Evolutionary conservation across 2,113 vertebrate species (phyloP), one percentile per base, ranked within the genome.

Genomic region (Colossoma macropomum): DNA sequence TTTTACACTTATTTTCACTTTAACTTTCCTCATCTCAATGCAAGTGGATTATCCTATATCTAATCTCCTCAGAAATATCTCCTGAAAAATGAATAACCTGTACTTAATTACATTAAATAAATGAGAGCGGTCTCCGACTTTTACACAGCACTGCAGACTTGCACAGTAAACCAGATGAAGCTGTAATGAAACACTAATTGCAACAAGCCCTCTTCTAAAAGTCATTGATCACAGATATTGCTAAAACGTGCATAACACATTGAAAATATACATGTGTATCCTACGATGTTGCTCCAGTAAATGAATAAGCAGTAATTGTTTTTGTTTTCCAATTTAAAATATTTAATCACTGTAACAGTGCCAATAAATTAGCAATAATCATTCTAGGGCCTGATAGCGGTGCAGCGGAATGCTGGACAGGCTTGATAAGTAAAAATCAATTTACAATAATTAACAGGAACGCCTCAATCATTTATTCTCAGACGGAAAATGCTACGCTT

Each of bases 381-480:
- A 79, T 75, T 79, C 52, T 59, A n/a, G 45, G 71, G 77, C 19
- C 76, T 81, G 75, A 86, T 86, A 84, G 63, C 56, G 52, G 71
- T 41, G 81, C 30, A 75, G 72, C 48, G 62, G 59, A 74, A 82
- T 63, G 48, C 86, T 87, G 84, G 69, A 82, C 78, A 69, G 80
- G 73, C 80, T 81, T 81, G 86, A 85, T 88, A 84, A 89, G 84
- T 82, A 77, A 84, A 85, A 89, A 86, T 87, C 84, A 69, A 87
- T 87, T 85, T 85, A 82, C 73, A 84, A 87, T 85, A 84, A 84
- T 84, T 84, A 86, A 86, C 60, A 80, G 60, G n/a, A 68, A 70
- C 48, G 32, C 32, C 68, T 63, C 54, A 77, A 80, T 87, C 50
- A 79, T 82, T 85, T 76, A 73, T 76, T 86, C 74, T 72, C 77